Base-by-base conservation (phyloP, 1,140 invertebrate species). In the Metaphire vulgaris region DNA sequence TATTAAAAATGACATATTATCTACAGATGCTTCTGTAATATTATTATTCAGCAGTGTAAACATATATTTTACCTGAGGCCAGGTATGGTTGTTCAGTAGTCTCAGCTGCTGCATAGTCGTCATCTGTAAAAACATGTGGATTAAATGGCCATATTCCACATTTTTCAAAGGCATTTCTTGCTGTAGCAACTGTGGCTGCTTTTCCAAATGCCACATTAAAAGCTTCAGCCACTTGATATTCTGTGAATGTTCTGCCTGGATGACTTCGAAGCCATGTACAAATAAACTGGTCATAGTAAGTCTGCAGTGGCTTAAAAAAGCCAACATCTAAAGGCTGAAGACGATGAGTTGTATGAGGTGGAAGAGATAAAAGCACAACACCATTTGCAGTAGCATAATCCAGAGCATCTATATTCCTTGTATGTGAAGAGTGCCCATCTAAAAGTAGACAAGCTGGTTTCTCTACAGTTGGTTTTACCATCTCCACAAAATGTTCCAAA, bases 331-430 rank as follows among this genome's bases (percentile, higher is more conserved):
- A 77, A 33, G 85, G 85, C 68, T 88, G 85, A 66, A 87, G 74
- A 41, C 80, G 78, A 77, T 86, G 82, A 2, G 82, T 83, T 15
- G 80, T 81, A 78, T 87, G 84, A 56, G 84, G 83, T 32, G 85
- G 84, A 1, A 87, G 79, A 78, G 70, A 85, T 30, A 86, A 33
- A 32, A 87, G 82, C 15, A 80, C 79, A 0, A 86, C 88, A 86
- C 93, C 80, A 92, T 89, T 85, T 93, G 92, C 77, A 90, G 80
- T 79, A 69, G 83, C 74, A 1, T 71, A 33, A 21, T 71, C n/a
- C n/a, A 76, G 32, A 1, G 33, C 74, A 15, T 72, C 30, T 31
- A 74, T 2, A 41, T 26, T 56, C 21, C 21, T 56, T 56, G 41
- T 56, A 56, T 56, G 41, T 12, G 41, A 56, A 56, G 41, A 6